A percentile compares a stretch with the other conserved stretches of the same genome.
Conservation (phyloP, 2,888 invertebrate genomes). For the Lobophora halterata region DNA sequence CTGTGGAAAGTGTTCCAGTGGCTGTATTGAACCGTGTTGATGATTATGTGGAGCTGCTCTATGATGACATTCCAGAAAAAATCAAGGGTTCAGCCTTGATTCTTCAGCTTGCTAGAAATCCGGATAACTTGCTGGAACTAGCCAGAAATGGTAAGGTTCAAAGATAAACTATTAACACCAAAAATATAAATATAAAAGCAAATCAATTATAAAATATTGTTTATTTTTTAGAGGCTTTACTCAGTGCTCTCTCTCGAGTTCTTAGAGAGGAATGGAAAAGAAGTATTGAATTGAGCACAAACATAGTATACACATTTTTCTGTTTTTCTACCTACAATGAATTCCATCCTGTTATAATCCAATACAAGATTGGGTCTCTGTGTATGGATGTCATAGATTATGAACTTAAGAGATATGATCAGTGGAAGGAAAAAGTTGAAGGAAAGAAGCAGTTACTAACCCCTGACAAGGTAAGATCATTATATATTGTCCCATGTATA, state of each 20-base stretch:
- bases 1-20: slow-evolving; percentile 79
- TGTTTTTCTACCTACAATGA: slow-evolving; percentile 97
- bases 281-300: slow-evolving; percentile 97
- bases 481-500: not conserved
- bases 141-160: slow-evolving; percentile 90
- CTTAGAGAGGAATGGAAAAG: slow-evolving; percentile 98
- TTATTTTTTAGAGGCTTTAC: slow-evolving; percentile 87
- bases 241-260: slow-evolving; percentile 97
- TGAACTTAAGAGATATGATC: slow-evolving; percentile 95
- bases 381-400: slow-evolving; percentile 98
- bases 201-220: slow-evolving; percentile 1
- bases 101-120: slow-evolving; percentile 94
- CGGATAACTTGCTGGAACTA: slow-evolving; percentile 95
- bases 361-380: slow-evolving; percentile 98
- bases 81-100: slow-evolving; percentile 95
- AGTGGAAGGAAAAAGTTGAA: slow-evolving; percentile 88
- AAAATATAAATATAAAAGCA: slow-evolving; percentile 2
- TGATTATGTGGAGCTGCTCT: slow-evolving; percentile 96
- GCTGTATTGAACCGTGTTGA: slow-evolving; percentile 91
- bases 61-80: slow-evolving; percentile 96
- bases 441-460: slow-evolving; percentile 70
- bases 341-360: slow-evolving; percentile 96
- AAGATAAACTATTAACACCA: not conserved
- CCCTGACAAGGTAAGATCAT: slow-evolving; percentile 64
- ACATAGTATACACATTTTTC: slow-evolving; percentile 97